A percentile compares a stretch with the other conserved stretches of the same genome.
phyloP scores from a whole-genome alignment of 2,888 invertebrate species.

The Alsophila aescularia region DNA sequence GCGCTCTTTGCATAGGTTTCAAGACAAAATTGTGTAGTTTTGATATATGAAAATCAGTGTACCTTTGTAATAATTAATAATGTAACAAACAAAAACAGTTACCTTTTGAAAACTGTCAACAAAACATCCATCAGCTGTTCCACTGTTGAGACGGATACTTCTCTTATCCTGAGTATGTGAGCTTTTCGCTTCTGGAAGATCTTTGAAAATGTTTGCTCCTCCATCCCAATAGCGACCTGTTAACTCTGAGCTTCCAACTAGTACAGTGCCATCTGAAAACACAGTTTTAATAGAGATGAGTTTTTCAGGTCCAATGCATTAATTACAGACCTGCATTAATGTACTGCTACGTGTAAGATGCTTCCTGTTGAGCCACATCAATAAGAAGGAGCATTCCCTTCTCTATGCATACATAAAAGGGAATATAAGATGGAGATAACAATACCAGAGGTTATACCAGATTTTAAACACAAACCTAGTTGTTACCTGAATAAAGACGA shows the following conservation, averaged over 20 bases:
- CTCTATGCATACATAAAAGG: too few species aligned
- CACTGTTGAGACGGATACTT: slow-evolving; percentile 61
- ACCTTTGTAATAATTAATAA: neutral
- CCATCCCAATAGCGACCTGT: slow-evolving; percentile 81
- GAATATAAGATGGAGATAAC: too few species aligned
- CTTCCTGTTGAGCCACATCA: too few species aligned
- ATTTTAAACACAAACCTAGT: neutral
- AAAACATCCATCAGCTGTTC: slow-evolving; percentile 77
- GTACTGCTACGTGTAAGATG: too few species aligned
- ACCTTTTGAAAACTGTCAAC: slow-evolving; percentile 67
- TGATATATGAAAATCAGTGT: too few species aligned
- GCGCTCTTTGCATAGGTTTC: too few species aligned
- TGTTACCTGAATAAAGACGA: slow-evolving; percentile 64
- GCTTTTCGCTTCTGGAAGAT: slow-evolving; percentile 51
- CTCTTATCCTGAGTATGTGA: slow-evolving; percentile 50
- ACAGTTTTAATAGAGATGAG: neutral
- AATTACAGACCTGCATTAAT: too few species aligned
- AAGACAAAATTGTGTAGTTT: too few species aligned
- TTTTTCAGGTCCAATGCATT: neutral
- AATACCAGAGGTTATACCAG: too few species aligned
- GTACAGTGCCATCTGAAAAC: slow-evolving; percentile 69
- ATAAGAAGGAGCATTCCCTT: too few species aligned
- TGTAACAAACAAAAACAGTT: neutral
- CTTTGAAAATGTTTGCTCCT: slow-evolving; percentile 61
- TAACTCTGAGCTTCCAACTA: slow-evolving; percentile 75